Conservation (phyloP, 2,113 vertebrate species). For the Smithornis capensis region DNA sequence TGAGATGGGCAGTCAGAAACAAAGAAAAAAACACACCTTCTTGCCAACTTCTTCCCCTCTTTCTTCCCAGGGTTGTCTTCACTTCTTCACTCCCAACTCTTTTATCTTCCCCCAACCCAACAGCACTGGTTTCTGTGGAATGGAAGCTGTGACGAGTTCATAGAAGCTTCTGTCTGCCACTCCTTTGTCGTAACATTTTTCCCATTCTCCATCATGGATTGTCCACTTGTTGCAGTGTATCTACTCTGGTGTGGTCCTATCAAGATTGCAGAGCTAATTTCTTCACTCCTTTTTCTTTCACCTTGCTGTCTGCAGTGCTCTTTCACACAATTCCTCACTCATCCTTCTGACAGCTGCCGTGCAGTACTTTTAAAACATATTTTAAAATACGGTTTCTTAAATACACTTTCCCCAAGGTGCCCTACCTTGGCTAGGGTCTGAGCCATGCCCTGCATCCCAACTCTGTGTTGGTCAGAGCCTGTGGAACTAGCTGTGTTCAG, state of each 20-base stretch:
- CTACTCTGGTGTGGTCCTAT: neutral
- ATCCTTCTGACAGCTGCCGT: neutral
- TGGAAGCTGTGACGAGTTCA: accelerated
- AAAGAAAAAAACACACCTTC: neutral
- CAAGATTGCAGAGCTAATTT: neutral
- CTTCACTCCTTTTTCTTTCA: neutral
- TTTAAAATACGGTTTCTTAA: neutral
- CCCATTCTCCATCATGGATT: neutral
- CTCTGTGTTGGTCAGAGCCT: accelerated
- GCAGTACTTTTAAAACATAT: neutral
- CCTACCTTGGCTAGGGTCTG: accelerated
- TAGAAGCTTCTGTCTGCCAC: neutral
- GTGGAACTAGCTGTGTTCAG: neutral
- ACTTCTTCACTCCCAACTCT: neutral
- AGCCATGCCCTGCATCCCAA: accelerated
- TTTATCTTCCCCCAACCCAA: neutral
- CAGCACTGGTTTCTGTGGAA: neutral
- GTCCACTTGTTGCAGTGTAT: accelerated
- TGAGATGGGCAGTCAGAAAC: neutral
- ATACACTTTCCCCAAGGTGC: accelerated
- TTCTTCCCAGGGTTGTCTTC: neutral
- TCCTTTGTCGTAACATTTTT: neutral
- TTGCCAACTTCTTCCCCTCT: accelerated
- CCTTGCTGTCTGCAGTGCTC: neutral
- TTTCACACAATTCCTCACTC: neutral